A percentile compares a stretch with the other conserved stretches of the same genome.
These are phyloP conservation scores for Andrena hattorfiana DNA, from an alignment of 2,888 invertebrate genomes.

Conservation along the genomic window DNA sequence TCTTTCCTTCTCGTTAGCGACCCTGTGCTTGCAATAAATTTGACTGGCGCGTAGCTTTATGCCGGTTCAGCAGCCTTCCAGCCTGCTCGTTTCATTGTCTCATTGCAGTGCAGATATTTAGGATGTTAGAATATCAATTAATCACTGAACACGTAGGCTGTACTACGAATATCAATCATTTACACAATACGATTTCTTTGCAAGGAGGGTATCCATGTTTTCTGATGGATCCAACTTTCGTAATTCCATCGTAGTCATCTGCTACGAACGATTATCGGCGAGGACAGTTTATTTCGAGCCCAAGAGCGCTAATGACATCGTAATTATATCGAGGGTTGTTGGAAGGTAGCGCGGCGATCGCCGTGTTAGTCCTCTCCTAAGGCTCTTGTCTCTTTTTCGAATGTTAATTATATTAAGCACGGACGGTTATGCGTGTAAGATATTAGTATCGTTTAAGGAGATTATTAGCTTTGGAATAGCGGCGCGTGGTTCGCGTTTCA, in stretches of 20 bases:
- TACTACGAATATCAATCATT: too few species aligned
- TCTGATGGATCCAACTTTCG: neutral
- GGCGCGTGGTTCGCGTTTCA: slow-evolving; percentile 15
- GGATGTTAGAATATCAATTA: slow-evolving; percentile 73
- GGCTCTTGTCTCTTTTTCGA: slow-evolving; percentile 30
- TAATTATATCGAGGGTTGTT: slow-evolving; percentile 54
- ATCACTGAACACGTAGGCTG: slow-evolving; percentile 16
- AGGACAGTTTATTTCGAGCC: slow-evolving; percentile 47
- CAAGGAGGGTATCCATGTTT: neutral
- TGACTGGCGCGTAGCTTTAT: slow-evolving; percentile 58
- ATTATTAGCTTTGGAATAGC: slow-evolving; percentile 40
- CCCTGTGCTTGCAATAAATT: slow-evolving; percentile 73
- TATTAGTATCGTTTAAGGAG: slow-evolving; percentile 51
- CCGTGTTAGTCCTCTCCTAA: slow-evolving; percentile 5
- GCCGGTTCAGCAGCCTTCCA: neutral
- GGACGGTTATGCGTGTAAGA: slow-evolving; percentile 43
- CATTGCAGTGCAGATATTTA: slow-evolving; percentile 46
- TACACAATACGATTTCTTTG: slow-evolving; percentile 55
- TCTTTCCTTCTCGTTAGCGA: slow-evolving; percentile 65
- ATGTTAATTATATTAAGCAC: slow-evolving; percentile 50
- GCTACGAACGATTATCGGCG: slow-evolving; percentile 43
- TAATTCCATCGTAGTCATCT: slow-evolving; percentile 12
- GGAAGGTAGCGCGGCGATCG: slow-evolving; percentile 38
- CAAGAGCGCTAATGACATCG: slow-evolving; percentile 54
- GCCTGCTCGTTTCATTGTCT: slow-evolving; percentile 39